Percentiles rank a stretch among this genome's conserved stretches.
These are phyloP conservation scores for Xiphorhynchus erythropygius DNA, from an alignment of 2,797 vertebrate genomes.

Conservation along the genomic window DNA sequence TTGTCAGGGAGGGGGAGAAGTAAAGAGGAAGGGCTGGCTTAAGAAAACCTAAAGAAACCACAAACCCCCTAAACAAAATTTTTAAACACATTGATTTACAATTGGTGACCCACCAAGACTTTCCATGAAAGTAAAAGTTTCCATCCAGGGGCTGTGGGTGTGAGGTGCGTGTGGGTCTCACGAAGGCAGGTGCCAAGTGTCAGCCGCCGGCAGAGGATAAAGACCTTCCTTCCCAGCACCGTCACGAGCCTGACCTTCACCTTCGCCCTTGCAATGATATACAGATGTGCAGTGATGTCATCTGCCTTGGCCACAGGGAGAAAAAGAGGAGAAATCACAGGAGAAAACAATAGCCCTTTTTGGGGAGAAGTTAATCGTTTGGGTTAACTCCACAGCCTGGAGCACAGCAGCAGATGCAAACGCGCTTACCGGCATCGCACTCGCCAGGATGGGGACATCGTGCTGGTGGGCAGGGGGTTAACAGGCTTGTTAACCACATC, in stretches of 20 bases:
- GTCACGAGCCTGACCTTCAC: neutral
- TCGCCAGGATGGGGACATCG: accelerated
- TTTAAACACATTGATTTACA: constrained; percentile 17
- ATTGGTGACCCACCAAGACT: neutral
- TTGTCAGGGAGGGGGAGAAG: neutral
- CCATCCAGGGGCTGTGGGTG: accelerated
- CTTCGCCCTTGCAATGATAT: neutral
- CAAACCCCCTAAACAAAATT: neutral
- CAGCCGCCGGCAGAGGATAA: neutral
- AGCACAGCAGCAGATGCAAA: accelerated
- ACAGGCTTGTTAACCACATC: neutral
- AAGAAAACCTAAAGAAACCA: neutral
- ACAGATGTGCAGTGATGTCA: neutral
- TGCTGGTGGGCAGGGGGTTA: accelerated
- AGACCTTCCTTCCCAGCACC: neutral
- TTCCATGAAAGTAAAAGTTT: neutral
- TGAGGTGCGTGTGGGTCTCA: accelerated
- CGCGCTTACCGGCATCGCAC: accelerated
- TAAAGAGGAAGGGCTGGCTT: neutral
- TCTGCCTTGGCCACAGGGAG: neutral
- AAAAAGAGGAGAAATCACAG: neutral
- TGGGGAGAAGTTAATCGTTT: accelerated
- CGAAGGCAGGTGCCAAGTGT: neutral
- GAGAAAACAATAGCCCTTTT: neutral
- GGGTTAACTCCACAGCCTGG: neutral